Conservation (phyloP, 2,888 invertebrate genomes). For the Pheosia gnoma region DNA sequence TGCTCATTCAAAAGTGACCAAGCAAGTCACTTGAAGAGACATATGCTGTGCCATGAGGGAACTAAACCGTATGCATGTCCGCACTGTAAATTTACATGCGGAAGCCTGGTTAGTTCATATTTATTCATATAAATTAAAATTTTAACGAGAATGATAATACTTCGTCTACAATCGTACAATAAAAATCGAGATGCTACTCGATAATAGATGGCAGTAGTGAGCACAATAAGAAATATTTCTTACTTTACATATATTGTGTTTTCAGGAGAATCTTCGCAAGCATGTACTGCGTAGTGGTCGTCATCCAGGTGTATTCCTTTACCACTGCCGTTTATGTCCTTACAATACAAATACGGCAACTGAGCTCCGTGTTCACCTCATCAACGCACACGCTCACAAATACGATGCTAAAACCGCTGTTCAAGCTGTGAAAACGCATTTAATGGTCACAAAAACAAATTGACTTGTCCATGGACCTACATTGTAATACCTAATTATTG, state of each 20-base stretch:
- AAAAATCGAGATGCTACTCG: background rate
- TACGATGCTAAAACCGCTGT: slow-evolving; percentile 80
- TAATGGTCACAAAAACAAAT: slow-evolving; percentile 39
- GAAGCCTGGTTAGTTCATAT: slow-evolving; percentile 86
- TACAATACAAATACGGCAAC: slow-evolving; percentile 86
- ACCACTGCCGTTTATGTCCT: slow-evolving; percentile 89
- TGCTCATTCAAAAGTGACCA: slow-evolving; percentile 89
- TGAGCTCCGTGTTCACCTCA: slow-evolving; percentile 87
- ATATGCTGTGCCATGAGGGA: slow-evolving; percentile 91
- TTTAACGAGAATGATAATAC: background rate
- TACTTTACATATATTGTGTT: slow-evolving; percentile 17
- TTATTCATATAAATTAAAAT: too few relatives aligned
- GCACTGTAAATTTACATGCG: slow-evolving; percentile 91
- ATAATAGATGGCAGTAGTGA: slow-evolving; percentile 20
- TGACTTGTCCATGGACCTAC: too few relatives aligned
- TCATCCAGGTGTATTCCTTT: slow-evolving; percentile 91
- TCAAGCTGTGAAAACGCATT: slow-evolving; percentile 63
- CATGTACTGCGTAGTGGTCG: slow-evolving; percentile 91
- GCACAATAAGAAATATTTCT: background rate
- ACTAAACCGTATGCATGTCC: slow-evolving; percentile 94
- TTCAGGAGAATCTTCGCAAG: slow-evolving; percentile 93
- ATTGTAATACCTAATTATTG: too few relatives aligned
- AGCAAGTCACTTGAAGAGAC: slow-evolving; percentile 89
- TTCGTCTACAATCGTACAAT: background rate
- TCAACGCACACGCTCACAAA: slow-evolving; percentile 79